A percentile compares a stretch with the other conserved stretches of the same genome.
phyloP scores from a whole-genome alignment of 2,888 invertebrate genomes.

The Campopleginae sp. region DNA sequence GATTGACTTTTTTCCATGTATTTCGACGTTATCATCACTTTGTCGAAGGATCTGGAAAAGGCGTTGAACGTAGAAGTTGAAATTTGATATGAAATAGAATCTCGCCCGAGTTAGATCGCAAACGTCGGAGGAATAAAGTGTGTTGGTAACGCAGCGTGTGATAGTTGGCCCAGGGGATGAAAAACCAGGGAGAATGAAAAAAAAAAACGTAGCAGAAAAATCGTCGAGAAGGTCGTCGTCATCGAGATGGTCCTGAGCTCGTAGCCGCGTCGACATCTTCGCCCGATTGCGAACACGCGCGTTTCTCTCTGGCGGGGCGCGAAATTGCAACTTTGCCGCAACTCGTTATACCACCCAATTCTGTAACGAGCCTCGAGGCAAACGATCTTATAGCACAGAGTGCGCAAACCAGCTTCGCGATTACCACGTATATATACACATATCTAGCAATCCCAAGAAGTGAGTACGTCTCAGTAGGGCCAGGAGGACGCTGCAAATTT shows the following conservation, averaged over 20 bases:
- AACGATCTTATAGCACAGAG: slow-evolving; percentile 49
- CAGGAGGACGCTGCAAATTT: not conserved
- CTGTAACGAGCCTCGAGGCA: slow-evolving; percentile 64
- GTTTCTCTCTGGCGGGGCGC: slow-evolving; percentile 52
- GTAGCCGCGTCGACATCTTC: slow-evolving; percentile 47
- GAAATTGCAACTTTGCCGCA: slow-evolving; percentile 66
- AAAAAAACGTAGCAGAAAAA: slow-evolving; percentile 33
- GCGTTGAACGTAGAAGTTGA: slow-evolving; percentile 54
- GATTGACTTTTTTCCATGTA: not conserved
- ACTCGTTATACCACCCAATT: slow-evolving; percentile 63
- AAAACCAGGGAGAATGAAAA: slow-evolving; percentile 42
- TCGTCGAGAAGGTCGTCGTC: slow-evolving; percentile 52
- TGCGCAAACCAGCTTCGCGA: slow-evolving; percentile 50
- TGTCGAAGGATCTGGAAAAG: slow-evolving; percentile 20
- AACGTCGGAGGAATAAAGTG: slow-evolving; percentile 7
- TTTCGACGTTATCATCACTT: slow-evolving; percentile 44
- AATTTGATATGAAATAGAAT: slow-evolving; percentile 62
- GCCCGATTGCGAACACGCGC: slow-evolving; percentile 57
- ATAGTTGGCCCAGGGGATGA: slow-evolving; percentile 11
- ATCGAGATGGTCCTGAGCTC: slow-evolving; percentile 33
- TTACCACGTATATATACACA: slow-evolving; percentile 48
- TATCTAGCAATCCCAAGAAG: slow-evolving; percentile 33
- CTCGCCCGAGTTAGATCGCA: slow-evolving; percentile 16
- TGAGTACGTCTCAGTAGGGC: slow-evolving; percentile 10
- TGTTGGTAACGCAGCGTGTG: slow-evolving; percentile 30